Evolutionary conservation across 2,888 invertebrate species (phyloP), one percentile per base, ranked within the genome.

Genomic region (Drosophila nr. fundita): DNA sequence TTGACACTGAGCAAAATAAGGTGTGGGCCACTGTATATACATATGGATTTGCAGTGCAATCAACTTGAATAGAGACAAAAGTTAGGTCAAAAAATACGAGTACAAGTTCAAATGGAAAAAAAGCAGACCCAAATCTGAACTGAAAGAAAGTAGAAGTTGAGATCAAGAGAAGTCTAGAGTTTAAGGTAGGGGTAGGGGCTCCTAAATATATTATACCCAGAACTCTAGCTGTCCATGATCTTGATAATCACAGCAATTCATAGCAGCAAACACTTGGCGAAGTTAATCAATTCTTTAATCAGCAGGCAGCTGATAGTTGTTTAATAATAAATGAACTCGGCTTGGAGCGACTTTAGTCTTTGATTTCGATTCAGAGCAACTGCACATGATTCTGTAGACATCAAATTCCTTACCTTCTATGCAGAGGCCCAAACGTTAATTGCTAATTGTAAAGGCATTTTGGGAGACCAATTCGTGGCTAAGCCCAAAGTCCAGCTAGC

Each of bases 371-470:
- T 5, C 29, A 18, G 10, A 29, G 18, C 21, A 21, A 21, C 32
- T 21, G 15, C 24, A 34, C 21, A 13, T 34, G 50, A 10, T 40
- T n/a, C 40, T 18, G n/a, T 5, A 11, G 10, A 2, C 40, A 40
- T 40, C 2, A 40, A 40, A n/a, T 53, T 53, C 10, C 15, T 34
- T 15, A 24, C 15, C 8, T 34, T 21, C 49, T 49, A 49, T 10
- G 29, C 1, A 8, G 5, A 10, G 18, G 11, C 38, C 42, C 18
- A 24, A 45, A 21, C 15, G 15, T 30, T 66, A 53, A 74, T 76
- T 76, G 78, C n/a, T n/a, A n/a, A n/a, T n/a, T n/a, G n/a, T 59
- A 58, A 62, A 60, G 58, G 24, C 40, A 63, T 71, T 71, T 68
- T 65, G 64, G 74, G 78, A 7, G 54, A 53, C 53, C 53, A 77